Base-by-base conservation (phyloP, 2,888 invertebrate species). In the Andricus curvator region DNA sequence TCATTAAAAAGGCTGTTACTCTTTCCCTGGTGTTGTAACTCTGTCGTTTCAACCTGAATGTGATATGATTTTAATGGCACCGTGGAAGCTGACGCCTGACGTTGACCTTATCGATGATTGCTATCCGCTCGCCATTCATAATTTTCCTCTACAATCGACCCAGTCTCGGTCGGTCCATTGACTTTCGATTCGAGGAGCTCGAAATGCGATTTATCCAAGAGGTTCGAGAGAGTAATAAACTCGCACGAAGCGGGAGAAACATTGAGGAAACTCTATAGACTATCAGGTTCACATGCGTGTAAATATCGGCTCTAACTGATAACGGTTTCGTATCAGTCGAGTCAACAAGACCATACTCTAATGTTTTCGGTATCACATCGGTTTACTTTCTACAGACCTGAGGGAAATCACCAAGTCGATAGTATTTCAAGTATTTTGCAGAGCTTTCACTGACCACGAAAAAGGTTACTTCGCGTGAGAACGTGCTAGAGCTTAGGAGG, bases 391-490 rank as follows among this genome's bases (percentile, higher is more conserved):
- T 84, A 82, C 25, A 81, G 80, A 77, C 80, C 66, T 82, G 80
- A 79, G 85, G 84, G 82, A 85, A 85, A 84, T 81, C 83, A 81
- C 82, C 82, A 81, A 84, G 83, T 84, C 80, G 84, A 76, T 80
- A 76, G 80, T 81, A 77, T 80, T 78, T 79, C 80, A 77, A 70
- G 48, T 67, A 81, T 82, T 81, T 68, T 82, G 84, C 81, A 83
- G 83, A 81, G 83, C 85, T 81, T 79, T 79, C 79, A 76, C 82
- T 81, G 79, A 67, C 56, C 80, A 82, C 78, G 81, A 83, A 85
- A 85, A 85, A 85, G 83, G 85, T 83, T 84, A 83, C 80, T 80
- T 74, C 81, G 85, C 81, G 80, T 85, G 85, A 81, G 85, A 85
- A 78, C 78, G 64, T 64, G n/a, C 22, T 56, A 84, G 81, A 68